Conservation (phyloP, 2,113 vertebrate genomes). For the Paradoxurus hermaphroditus region DNA sequence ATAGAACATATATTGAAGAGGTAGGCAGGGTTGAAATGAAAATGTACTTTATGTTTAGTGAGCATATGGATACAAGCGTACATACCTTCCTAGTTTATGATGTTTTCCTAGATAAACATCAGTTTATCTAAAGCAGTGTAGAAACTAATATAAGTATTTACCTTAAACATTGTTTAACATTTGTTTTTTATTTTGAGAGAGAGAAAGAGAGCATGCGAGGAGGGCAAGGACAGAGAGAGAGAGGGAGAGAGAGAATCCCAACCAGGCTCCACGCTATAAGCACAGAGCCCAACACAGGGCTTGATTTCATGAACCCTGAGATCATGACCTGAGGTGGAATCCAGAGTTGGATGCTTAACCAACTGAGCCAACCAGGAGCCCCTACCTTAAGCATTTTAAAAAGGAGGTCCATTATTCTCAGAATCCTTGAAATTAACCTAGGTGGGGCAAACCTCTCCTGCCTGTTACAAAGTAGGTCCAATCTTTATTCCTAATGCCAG, state of each 20-base stretch:
- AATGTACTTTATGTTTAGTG: not conserved
- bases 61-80: not conserved
- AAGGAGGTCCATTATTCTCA: not conserved
- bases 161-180: not conserved
- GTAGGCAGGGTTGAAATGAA: not conserved
- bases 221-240: too few relatives aligned
- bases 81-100: not conserved
- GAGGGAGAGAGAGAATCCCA: too few relatives aligned
- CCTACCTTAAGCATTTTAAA: not conserved
- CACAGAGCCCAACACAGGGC: too few relatives aligned
- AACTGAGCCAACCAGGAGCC: too few relatives aligned
- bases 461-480: not conserved
- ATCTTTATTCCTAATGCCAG: not conserved
- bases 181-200: too few relatives aligned
- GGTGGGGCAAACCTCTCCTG: fast-evolving
- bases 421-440: not conserved
- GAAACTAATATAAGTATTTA: not conserved
- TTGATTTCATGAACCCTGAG: too few relatives aligned
- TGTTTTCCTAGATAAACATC: not conserved
- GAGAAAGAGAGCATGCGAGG: too few relatives aligned
- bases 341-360: too few relatives aligned
- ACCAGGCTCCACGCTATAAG: too few relatives aligned
- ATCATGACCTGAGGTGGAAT: too few relatives aligned
- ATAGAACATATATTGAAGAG: not conserved
- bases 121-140: not conserved